These are phyloP conservation scores for Cryptotis parvus DNA, from an alignment of 2,113 vertebrate species.

Conservation along the genomic window DNA sequence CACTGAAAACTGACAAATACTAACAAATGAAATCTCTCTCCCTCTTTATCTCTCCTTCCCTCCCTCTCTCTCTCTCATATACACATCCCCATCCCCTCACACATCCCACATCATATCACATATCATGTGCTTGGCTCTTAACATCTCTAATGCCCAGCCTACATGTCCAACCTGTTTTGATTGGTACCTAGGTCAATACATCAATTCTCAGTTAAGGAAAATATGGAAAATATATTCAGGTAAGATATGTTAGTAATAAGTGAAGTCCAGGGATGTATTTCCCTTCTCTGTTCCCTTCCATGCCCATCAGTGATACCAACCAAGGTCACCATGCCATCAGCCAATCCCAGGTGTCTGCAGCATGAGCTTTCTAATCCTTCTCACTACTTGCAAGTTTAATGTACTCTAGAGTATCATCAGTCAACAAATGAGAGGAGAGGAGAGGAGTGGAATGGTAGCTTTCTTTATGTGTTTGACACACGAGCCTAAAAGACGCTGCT, in stretches of 20 bases:
- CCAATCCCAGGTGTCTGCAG: constrained; percentile 1
- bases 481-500: background rate
- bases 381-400: background rate
- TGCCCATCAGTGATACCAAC: background rate
- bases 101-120: background rate
- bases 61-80: too few relatives aligned
- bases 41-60: too few relatives aligned
- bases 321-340: background rate
- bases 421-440: background rate
- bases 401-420: background rate
- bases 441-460: background rate
- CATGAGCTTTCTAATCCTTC: background rate
- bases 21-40: background rate
- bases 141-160: background rate
- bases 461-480: constrained; percentile 25
- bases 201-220: background rate
- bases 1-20: background rate
- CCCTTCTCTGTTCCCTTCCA: background rate
- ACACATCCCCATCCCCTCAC: background rate
- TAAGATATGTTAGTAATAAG: background rate
- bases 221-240: background rate
- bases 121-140: background rate
- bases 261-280: background rate
- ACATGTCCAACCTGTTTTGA: background rate
- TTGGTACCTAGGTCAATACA: background rate